Conservation (phyloP, 2,888 invertebrate species). For the Gerosis bhagava region DNA sequence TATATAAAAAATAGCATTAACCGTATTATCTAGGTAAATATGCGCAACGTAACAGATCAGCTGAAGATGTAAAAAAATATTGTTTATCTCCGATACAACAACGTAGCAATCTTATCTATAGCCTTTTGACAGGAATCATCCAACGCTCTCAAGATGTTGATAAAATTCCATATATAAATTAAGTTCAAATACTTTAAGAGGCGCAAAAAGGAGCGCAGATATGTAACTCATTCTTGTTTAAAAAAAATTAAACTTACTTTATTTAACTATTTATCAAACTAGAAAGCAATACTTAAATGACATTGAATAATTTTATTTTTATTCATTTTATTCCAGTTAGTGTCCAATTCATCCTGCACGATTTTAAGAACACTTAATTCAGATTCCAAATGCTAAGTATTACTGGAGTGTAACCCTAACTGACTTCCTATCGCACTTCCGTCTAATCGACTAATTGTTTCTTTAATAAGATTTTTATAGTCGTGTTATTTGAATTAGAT, state of each 20-base stretch:
- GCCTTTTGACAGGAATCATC: conserved; percentile 21
- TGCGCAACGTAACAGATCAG: no score
- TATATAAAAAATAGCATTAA: no score
- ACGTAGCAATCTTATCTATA: conserved; percentile 13
- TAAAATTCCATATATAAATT: conserved; percentile 6
- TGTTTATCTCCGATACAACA: conserved; percentile 40
- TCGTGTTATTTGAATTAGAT: conserved; percentile 52
- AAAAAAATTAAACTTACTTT: no score
- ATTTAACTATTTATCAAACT: no score
- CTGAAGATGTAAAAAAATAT: conserved; percentile 12
- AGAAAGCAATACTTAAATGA: no score
- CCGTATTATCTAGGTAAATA: no score
- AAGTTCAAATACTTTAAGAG: background rate
- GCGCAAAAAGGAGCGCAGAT: no score
- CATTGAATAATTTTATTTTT: no score
- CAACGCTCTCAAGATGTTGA: conserved; percentile 17
- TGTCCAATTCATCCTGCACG: no score
- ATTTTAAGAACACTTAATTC: no score
- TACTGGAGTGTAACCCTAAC: conserved; percentile 30
- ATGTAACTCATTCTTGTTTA: no score
- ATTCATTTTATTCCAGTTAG: no score
- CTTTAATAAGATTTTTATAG: conserved; percentile 51
- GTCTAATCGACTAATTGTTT: conserved; percentile 46
- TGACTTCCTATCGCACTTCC: conserved; percentile 35
- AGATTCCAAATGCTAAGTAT: conserved; percentile 25